Percentiles rank a stretch among this genome's conserved stretches.
These are phyloP conservation scores for Lottia gigantea DNA, from an alignment of 2,888 invertebrate genomes.

Conservation along the genomic window DNA sequence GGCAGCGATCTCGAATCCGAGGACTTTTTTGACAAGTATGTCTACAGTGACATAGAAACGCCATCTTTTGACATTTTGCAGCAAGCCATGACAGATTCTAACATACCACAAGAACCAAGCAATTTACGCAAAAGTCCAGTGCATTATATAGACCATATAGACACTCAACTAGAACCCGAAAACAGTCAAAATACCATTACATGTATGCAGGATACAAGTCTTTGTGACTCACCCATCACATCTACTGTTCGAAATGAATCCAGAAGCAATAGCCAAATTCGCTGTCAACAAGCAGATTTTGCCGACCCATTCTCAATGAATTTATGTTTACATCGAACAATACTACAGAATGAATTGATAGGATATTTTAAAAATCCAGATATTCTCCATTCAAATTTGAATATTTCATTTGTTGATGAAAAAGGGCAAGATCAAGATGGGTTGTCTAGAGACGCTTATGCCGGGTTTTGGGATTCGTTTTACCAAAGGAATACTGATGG, in stretches of 20 bases:
- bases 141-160: background rate
- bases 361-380: background rate
- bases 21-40: no score
- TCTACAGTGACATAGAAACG: no score
- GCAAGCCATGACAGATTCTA: no score
- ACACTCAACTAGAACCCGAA: slow-evolving; percentile 2
- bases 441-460: background rate
- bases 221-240: background rate
- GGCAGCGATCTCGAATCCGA: no score
- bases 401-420: background rate
- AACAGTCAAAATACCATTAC: background rate
- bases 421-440: background rate
- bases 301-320: background rate
- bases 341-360: background rate
- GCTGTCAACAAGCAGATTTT: background rate
- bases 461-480: background rate
- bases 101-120: background rate
- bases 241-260: background rate
- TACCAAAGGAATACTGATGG: background rate
- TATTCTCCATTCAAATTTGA: background rate
- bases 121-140: background rate
- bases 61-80: no score
- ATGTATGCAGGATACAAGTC: background rate
- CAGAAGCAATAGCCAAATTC: background rate
- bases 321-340: background rate